phyloP scores from a whole-genome alignment of 2,888 invertebrate genomes.

The Synergus itoensis region DNA sequence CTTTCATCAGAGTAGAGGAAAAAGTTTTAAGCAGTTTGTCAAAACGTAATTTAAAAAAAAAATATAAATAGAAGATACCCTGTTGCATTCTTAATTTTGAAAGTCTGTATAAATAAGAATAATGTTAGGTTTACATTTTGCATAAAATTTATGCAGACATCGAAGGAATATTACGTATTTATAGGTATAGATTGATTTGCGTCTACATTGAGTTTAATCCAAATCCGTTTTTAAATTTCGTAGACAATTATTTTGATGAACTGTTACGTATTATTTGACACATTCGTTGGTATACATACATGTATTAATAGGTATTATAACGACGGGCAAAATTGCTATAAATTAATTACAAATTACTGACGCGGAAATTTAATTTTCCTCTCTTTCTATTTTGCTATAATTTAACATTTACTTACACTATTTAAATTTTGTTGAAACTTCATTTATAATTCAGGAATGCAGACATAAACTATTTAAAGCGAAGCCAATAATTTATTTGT shows the following conservation, averaged over 20 bases:
- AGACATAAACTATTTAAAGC: neutral
- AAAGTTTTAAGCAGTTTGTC: neutral
- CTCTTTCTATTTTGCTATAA: neutral
- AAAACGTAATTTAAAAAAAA: neutral
- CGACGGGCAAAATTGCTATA: neutral
- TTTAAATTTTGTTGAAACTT: neutral
- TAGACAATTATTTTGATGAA: neutral
- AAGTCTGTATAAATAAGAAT: neutral
- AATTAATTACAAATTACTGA: neutral
- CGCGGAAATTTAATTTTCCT: neutral
- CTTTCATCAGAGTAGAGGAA: too few species aligned
- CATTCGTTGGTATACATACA: neutral
- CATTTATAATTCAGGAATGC: too few species aligned
- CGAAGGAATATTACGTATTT: slow-evolving; percentile 1
- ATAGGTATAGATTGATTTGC: slow-evolving; percentile 1
- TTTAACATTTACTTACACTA: slow-evolving; percentile 9
- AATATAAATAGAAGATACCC: slow-evolving; percentile 1
- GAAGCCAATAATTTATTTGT: neutral
- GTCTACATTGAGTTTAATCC: neutral
- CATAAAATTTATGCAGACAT: neutral
- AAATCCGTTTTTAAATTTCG: neutral
- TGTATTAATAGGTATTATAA: neutral
- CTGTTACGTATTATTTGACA: neutral
- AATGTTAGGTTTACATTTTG: neutral
- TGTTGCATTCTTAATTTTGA: neutral